These are phyloP conservation scores for Molossus molossus DNA, from an alignment of 2,797 vertebrate genomes.

Conservation along the genomic window DNA sequence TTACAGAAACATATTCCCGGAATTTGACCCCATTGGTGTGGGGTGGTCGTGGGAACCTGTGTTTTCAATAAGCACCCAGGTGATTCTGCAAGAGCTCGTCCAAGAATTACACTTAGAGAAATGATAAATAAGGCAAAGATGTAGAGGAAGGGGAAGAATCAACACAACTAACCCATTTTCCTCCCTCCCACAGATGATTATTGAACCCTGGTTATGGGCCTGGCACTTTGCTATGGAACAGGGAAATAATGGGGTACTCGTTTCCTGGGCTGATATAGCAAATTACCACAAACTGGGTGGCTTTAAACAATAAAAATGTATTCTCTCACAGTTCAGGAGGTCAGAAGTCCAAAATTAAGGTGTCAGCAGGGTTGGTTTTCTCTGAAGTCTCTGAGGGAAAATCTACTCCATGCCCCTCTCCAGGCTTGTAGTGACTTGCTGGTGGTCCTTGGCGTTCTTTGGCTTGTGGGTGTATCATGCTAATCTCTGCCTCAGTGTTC, in stretches of 20 bases:
- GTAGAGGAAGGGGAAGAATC: not conserved
- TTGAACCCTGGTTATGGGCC: not conserved
- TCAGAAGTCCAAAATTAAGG: not conserved
- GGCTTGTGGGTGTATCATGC: not conserved
- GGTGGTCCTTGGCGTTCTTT: not conserved
- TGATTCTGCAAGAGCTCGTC: not conserved
- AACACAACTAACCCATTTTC: not conserved
- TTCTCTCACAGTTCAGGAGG: not conserved
- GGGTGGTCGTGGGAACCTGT: not conserved
- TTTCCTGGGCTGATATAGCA: not conserved
- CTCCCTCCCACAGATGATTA: not conserved
- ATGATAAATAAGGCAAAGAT: not conserved
- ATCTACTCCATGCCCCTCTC: not conserved
- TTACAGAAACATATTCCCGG: not conserved
- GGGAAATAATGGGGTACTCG: not conserved
- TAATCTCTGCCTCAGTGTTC: not conserved
- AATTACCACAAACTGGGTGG: not conserved
- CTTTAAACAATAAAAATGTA: not conserved
- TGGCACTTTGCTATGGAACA: not conserved
- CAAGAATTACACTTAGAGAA: slow-evolving; percentile 9
- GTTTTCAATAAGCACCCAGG: slow-evolving; percentile 2
- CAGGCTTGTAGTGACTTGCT: not conserved
- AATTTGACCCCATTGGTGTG: not conserved
- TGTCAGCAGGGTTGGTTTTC: not conserved
- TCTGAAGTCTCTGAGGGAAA: not conserved